Conservation (phyloP, 2,888 invertebrate species). For the Cinara cedri region DNA sequence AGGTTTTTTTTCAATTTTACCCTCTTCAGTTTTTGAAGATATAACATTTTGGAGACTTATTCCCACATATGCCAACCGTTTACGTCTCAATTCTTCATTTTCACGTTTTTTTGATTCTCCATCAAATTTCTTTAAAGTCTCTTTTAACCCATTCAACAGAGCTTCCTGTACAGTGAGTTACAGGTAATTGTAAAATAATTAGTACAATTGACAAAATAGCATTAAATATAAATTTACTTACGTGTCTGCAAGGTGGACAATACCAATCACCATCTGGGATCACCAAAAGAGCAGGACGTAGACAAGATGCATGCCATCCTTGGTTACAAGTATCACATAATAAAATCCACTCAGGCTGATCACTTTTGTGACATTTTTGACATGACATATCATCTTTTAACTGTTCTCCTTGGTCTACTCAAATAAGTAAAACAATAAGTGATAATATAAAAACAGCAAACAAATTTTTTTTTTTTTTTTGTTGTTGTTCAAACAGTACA, state of each 20-base stretch:
- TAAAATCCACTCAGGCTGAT: conserved; percentile 96
- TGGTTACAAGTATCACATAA: conserved; percentile 94
- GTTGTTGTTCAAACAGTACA: neutral
- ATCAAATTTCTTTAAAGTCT: conserved; percentile 78
- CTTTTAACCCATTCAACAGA: conserved; percentile 76
- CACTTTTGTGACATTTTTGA: conserved; percentile 85
- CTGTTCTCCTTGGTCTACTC: conserved; percentile 12
- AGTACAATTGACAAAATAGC: too few species aligned
- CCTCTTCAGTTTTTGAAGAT: conserved; percentile 62
- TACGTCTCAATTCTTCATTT: conserved; percentile 72
- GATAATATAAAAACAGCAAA: neutral
- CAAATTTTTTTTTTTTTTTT: neutral
- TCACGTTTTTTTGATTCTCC: conserved; percentile 69
- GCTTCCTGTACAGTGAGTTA: conserved; percentile 65
- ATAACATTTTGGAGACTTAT: conserved; percentile 77
- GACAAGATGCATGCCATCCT: conserved; percentile 97
- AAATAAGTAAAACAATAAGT: neutral
- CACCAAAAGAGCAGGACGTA: conserved; percentile 87
- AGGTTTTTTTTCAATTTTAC: conserved; percentile 55
- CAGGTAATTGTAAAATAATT: neutral
- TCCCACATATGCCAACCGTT: conserved; percentile 76
- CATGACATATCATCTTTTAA: conserved; percentile 75
- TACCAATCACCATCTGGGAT: conserved; percentile 98
- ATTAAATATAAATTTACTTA: conserved; percentile 65
- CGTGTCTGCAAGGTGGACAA: conserved; percentile 97